Percentiles rank a stretch among this genome's conserved stretches.
phyloP scores from a whole-genome alignment of 2,888 invertebrate genomes.

The Caenorhabditis sp. region DNA sequence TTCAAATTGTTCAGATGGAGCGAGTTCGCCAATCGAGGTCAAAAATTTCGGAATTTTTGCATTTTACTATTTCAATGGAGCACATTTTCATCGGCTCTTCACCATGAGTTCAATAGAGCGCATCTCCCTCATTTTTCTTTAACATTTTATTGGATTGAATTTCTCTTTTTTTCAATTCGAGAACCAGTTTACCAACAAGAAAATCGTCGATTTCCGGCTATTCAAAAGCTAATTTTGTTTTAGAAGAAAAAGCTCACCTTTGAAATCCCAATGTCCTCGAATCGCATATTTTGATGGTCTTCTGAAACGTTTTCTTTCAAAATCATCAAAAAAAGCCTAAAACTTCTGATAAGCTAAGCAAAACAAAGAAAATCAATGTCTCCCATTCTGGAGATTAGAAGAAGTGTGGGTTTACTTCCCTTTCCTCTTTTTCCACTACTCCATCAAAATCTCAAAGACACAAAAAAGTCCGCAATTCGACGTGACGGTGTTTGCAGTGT shows the following conservation, averaged over 20 bases:
- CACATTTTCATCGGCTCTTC: too few relatives aligned
- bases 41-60: too few relatives aligned
- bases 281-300: too few relatives aligned
- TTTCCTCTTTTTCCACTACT: background rate
- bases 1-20: too few relatives aligned
- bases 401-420: background rate
- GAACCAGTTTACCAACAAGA: background rate
- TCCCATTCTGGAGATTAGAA: background rate
- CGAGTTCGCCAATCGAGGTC: too few relatives aligned
- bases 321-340: too few relatives aligned
- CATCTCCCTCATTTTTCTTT: too few relatives aligned
- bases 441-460: slow-evolving; percentile 23
- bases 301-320: too few relatives aligned
- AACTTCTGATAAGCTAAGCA: too few relatives aligned
- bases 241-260: slow-evolving; percentile 56
- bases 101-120: too few relatives aligned
- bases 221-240: background rate
- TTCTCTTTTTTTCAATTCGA: background rate
- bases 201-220: background rate
- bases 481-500: slow-evolving; percentile 45
- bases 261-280: slow-evolving; percentile 71
- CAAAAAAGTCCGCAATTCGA: slow-evolving; percentile 15
- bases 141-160: too few relatives aligned
- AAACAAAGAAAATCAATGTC: background rate
- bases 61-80: too few relatives aligned